These are phyloP conservation scores for Mallotus villosus DNA, from an alignment of 2,797 vertebrate species.

Conservation along the genomic window DNA sequence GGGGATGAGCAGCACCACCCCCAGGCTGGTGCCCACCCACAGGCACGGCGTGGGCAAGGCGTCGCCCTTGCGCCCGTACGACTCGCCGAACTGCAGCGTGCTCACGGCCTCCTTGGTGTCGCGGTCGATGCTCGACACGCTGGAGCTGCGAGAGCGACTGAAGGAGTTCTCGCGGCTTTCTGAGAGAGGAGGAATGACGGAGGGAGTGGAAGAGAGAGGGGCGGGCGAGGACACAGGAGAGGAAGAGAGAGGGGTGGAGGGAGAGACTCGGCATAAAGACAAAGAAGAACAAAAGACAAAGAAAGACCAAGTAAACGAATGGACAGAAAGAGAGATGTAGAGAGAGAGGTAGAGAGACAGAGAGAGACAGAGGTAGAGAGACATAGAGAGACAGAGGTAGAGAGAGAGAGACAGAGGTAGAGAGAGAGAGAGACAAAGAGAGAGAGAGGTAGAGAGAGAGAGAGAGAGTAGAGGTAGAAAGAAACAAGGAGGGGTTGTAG, in stretches of 20 bases:
- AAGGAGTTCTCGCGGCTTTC: slow-evolving; percentile 96
- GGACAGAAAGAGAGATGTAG: neutral
- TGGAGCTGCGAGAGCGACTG: slow-evolving; percentile 96
- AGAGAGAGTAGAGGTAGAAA: too few relatives aligned
- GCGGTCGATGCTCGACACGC: slow-evolving; percentile 96
- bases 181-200: slow-evolving; percentile 50
- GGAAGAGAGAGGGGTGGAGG: too few relatives aligned
- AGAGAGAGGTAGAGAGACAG: neutral
- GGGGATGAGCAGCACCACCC: slow-evolving; percentile 87
- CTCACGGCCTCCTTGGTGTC: slow-evolving; percentile 95
- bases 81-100: slow-evolving; percentile 91
- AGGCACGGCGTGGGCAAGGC: slow-evolving; percentile 83
- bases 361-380: too few relatives aligned
- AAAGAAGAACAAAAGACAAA: neutral
- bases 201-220: neutral
- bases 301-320: neutral
- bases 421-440: neutral
- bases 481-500: too few relatives aligned
- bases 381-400: too few relatives aligned
- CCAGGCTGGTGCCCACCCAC: slow-evolving; percentile 95
- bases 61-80: slow-evolving; percentile 87
- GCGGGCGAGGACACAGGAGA: neutral
- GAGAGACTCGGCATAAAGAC: neutral
- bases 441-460: too few relatives aligned
- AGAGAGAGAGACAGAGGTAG: too few relatives aligned